Percentiles rank a stretch among this genome's conserved stretches.
Evolutionary conservation across 2,888 invertebrate species (phyloP).

Genomic region (Oscheius sp.): DNA sequence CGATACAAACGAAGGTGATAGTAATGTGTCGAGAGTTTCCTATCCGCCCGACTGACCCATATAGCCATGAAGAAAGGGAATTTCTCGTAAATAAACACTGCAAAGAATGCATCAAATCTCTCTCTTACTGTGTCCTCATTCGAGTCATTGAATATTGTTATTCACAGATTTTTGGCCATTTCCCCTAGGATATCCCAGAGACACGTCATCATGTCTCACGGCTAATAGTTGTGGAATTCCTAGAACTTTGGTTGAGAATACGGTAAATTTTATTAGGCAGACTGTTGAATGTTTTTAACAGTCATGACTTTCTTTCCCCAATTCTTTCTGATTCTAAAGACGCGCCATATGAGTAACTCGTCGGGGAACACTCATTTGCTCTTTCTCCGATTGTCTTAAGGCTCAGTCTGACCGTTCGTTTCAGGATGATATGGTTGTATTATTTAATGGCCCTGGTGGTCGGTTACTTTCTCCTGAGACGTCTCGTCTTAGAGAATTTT

Average conservation of each 20-base stretch:
- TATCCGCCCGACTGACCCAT: conserved; percentile 30
- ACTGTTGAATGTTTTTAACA: conserved; percentile 3
- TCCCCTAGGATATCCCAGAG: background rate
- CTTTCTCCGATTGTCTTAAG: background rate
- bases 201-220: background rate
- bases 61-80: conserved; percentile 25
- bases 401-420: background rate
- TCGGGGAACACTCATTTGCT: background rate
- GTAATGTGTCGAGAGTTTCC: background rate
- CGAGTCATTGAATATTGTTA: background rate
- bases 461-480: conserved; percentile 47
- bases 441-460: conserved; percentile 31
- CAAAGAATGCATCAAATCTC: background rate
- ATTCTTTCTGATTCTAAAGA: background rate
- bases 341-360: conserved; percentile 1
- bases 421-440: conserved; percentile 31
- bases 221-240: background rate
- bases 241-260: no score
- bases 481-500: conserved; percentile 50
- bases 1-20: background rate
- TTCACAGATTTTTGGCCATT: conserved; percentile 4
- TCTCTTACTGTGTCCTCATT: conserved; percentile 1
- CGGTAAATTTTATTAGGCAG: background rate
- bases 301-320: background rate
- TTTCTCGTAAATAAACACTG: background rate